Percentiles rank a stretch among this genome's conserved stretches.
Evolutionary conservation across 2,888 invertebrate species (phyloP).

Genomic region (Conus canariensis): DNA sequence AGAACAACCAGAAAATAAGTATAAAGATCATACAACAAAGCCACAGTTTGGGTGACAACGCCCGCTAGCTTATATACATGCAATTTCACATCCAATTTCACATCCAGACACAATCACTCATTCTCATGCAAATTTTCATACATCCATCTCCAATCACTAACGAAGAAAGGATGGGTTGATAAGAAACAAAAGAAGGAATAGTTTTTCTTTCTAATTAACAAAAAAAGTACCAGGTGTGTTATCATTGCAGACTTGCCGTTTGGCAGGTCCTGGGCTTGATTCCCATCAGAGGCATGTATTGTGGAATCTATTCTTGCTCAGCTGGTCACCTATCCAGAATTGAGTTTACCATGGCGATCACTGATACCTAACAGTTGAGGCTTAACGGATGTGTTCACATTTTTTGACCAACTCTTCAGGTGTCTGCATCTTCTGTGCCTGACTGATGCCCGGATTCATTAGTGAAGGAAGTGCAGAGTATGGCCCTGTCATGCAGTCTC

Average conservation of each 20-base stretch:
- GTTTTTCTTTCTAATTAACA: too few relatives aligned
- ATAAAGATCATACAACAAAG: too few relatives aligned
- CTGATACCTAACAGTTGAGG: background rate
- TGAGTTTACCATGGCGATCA: background rate
- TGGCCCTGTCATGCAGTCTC: background rate
- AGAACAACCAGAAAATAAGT: too few relatives aligned
- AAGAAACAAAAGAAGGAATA: too few relatives aligned
- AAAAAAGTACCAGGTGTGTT: background rate
- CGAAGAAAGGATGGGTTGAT: too few relatives aligned
- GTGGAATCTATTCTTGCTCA: background rate
- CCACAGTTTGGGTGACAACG: too few relatives aligned
- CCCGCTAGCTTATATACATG: too few relatives aligned
- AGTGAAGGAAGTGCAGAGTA: background rate
- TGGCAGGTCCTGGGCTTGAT: background rate
- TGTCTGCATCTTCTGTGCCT: background rate
- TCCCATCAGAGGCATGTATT: background rate
- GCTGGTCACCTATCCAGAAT: background rate
- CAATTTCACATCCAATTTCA: too few relatives aligned
- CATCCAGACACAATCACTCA: too few relatives aligned
- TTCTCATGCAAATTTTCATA: too few relatives aligned
- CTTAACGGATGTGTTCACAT: background rate
- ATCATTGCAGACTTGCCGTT: background rate
- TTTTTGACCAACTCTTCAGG: background rate
- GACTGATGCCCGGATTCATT: background rate
- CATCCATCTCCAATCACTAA: too few relatives aligned